Conservation (phyloP, 1,140 invertebrate genomes). For the Caenorhabditis briggsae region DNA sequence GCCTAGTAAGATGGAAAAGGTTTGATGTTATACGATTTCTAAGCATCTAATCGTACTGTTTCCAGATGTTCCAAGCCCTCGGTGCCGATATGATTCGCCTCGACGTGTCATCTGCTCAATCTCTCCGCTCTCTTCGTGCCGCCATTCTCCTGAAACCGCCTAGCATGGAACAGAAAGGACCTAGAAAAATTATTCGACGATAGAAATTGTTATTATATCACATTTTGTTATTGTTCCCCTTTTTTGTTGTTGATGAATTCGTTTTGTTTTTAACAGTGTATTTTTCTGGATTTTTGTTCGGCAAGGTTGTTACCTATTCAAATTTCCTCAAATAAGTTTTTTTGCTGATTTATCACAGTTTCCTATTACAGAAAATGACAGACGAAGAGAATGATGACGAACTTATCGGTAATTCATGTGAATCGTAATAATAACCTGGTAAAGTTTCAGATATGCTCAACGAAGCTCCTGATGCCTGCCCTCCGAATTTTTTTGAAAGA, state of each 20-base stretch:
- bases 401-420: too few species aligned
- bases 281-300: too few species aligned
- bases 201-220: neutral
- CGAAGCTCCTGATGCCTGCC: neutral
- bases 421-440: too few species aligned
- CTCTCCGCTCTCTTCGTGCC: constrained; percentile 40
- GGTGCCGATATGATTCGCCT: constrained; percentile 26
- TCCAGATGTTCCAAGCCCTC: constrained; percentile 33
- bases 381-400: too few species aligned
- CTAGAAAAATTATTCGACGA: constrained; percentile 2
- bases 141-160: constrained; percentile 9
- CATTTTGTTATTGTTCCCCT: neutral
- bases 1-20: constrained; percentile 16
- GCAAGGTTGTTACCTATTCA: too few species aligned
- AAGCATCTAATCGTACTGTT: too few species aligned
- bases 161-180: neutral
- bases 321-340: too few species aligned
- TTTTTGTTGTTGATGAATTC: neutral
- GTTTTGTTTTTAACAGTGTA: too few species aligned
- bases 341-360: too few species aligned
- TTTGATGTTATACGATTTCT: neutral
- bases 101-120: neutral
- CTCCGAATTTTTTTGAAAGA: neutral
- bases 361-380: too few species aligned
- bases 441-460: neutral